phyloP scores from a whole-genome alignment of 2,888 invertebrate genomes.

The Megaustenia siamemsis region DNA sequence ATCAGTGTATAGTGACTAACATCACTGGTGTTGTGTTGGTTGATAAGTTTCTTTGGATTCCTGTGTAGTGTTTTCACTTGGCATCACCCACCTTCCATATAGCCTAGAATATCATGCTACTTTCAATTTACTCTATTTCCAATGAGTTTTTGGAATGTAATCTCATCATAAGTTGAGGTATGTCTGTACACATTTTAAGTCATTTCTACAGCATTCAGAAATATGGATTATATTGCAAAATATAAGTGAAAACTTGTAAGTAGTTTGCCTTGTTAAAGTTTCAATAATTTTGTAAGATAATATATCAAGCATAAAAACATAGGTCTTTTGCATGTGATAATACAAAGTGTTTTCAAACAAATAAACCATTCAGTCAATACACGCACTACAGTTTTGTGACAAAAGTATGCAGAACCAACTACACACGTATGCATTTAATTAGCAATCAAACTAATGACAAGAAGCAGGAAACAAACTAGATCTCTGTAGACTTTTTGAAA shows the following conservation, averaged over 20 bases:
- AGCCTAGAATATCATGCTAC: too few relatives aligned
- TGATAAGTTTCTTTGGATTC: too few relatives aligned
- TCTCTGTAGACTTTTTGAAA: slow-evolving; percentile 37
- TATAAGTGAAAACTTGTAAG: not conserved
- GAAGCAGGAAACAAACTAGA: slow-evolving; percentile 52
- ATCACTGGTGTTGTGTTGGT: too few relatives aligned
- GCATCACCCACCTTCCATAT: too few relatives aligned
- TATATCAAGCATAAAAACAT: not conserved
- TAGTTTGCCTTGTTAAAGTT: not conserved
- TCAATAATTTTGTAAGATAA: not conserved
- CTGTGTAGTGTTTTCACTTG: too few relatives aligned
- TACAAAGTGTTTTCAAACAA: not conserved
- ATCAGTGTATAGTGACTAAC: too few relatives aligned
- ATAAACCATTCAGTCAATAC: not conserved
- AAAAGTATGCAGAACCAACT: not conserved
- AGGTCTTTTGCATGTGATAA: not conserved
- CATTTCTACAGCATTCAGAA: not conserved
- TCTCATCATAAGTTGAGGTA: too few relatives aligned
- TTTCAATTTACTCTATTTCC: too few relatives aligned
- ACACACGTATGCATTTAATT: not conserved
- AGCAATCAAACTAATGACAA: not conserved
- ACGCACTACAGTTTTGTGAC: not conserved
- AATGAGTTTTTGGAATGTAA: too few relatives aligned
- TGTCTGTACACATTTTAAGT: too few relatives aligned
- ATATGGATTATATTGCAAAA: not conserved